Percentiles rank a stretch among this genome's conserved stretches.
Conservation (phyloP, 2,113 vertebrate species). For the Leuciscus idus region DNA sequence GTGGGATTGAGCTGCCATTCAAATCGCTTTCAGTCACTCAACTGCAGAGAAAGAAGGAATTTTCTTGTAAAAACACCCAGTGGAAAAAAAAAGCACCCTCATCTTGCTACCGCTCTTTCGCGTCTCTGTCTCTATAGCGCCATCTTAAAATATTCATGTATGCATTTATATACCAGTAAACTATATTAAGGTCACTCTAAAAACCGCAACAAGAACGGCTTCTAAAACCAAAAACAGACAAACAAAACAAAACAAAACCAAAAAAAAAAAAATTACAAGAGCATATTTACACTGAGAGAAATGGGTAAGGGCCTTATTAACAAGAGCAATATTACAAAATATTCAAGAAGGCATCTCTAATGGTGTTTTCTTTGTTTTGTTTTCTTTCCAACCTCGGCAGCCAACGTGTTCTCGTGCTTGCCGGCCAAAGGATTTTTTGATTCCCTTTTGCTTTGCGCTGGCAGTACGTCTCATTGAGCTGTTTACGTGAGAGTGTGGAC, state of each 20-base stretch:
- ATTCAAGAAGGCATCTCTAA: conserved; percentile 94
- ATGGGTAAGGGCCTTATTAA: conserved; percentile 80
- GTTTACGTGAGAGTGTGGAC: conserved; percentile 37
- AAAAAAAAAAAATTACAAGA: conserved; percentile 76
- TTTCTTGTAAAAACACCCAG: conserved; percentile 45
- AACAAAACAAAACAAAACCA: conserved; percentile 84
- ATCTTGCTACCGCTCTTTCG: conserved; percentile 58
- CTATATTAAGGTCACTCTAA: conserved; percentile 93
- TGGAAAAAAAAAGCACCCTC: conserved; percentile 27
- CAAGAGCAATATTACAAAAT: conserved; percentile 99
- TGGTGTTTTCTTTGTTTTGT: conserved; percentile 54
- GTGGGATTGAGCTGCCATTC: conserved; percentile 52
- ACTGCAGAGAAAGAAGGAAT: conserved; percentile 37
- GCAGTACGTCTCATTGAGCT: conserved; percentile 60
- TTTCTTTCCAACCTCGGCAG: conserved; percentile 49
- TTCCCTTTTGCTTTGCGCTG: conserved; percentile 69
- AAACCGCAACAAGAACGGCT: conserved; percentile 87
- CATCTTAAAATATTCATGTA: conserved; percentile 57
- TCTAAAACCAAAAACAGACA: conserved; percentile 85
- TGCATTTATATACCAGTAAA: conserved; percentile 72
- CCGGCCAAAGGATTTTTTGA: conserved; percentile 42
- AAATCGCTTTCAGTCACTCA: conserved; percentile 59
- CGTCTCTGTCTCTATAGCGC: conserved; percentile 64
- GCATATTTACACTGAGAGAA: conserved; percentile 85
- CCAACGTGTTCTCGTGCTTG: conserved; percentile 50